Evolutionary conservation across 2,797 vertebrate species (phyloP).

Genomic region (Platalea minor): DNA sequence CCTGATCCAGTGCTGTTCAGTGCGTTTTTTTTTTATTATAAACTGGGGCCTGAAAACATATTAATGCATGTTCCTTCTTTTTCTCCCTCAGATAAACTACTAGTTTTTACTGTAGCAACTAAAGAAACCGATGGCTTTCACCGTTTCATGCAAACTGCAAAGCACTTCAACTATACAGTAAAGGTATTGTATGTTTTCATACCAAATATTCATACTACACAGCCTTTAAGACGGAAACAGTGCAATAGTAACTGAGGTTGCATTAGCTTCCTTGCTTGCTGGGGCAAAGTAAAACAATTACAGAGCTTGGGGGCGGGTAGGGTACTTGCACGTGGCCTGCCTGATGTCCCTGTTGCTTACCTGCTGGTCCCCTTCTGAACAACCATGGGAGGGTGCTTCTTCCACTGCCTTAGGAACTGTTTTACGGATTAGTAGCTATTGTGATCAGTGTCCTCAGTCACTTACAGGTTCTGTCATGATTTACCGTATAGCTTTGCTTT

Average conservation of each 20-base stretch:
- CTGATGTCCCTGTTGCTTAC: background rate
- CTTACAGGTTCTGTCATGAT: background rate
- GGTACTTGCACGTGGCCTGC: background rate
- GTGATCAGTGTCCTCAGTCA: background rate
- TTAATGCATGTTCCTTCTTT: background rate
- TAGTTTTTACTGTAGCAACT: constrained; percentile 93
- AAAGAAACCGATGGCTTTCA: constrained; percentile 91
- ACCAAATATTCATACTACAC: background rate
- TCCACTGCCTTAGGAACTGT: background rate
- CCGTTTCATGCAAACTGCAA: constrained; percentile 92
- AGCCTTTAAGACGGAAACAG: background rate
- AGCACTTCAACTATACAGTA: constrained; percentile 93
- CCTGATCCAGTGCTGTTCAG: background rate
- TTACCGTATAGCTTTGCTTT: background rate
- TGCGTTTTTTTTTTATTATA: background rate
- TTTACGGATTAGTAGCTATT: background rate
- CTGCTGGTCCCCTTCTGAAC: background rate
- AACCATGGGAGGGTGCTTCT: background rate
- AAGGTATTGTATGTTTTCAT: constrained; percentile 80
- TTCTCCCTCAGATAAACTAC: constrained; percentile 84
- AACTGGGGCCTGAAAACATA: background rate
- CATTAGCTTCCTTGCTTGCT: background rate
- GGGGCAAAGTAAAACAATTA: background rate
- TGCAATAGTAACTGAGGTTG: background rate
- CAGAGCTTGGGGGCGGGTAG: background rate